These are phyloP conservation scores for Scopus umbretta DNA, from an alignment of 2,113 vertebrate genomes.

Conservation along the genomic window DNA sequence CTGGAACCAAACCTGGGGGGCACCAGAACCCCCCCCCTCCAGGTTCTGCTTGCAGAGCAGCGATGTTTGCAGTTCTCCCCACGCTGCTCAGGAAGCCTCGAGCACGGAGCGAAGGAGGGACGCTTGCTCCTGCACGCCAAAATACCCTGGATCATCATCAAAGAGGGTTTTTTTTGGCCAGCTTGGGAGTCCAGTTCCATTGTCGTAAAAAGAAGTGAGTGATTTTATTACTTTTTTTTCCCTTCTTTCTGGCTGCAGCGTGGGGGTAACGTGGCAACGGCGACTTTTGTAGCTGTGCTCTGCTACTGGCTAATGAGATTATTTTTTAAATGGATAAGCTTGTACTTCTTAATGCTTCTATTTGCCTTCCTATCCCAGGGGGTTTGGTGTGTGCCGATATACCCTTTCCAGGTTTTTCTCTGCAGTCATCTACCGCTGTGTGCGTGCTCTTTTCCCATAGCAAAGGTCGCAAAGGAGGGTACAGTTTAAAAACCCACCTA, in stretches of 20 bases:
- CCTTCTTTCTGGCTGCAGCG: not conserved
- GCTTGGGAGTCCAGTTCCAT: not conserved
- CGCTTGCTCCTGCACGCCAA: not conserved
- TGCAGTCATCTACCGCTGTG: not conserved
- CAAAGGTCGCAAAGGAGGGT: not conserved
- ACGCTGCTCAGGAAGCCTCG: not conserved
- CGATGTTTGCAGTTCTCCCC: not conserved
- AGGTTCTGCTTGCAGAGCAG: rapidly evolving
- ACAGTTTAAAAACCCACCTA: not conserved
- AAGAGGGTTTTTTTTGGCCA: not conserved
- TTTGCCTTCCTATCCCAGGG: not conserved
- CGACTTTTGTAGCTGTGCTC: not conserved
- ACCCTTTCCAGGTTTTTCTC: not conserved
- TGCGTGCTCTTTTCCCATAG: rapidly evolving
- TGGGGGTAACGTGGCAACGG: not conserved
- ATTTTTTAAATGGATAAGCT: not conserved
- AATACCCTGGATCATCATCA: not conserved
- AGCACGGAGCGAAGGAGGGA: not conserved
- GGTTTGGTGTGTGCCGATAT: not conserved
- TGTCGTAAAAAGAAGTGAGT: not conserved
- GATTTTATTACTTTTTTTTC: not conserved
- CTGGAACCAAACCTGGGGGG: not conserved
- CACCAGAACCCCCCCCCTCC: not conserved
- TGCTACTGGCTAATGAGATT: not conserved
- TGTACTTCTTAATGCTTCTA: not conserved